Conservation (phyloP, 2,113 vertebrate species). For the Cyphomyrus discorhynchus region DNA sequence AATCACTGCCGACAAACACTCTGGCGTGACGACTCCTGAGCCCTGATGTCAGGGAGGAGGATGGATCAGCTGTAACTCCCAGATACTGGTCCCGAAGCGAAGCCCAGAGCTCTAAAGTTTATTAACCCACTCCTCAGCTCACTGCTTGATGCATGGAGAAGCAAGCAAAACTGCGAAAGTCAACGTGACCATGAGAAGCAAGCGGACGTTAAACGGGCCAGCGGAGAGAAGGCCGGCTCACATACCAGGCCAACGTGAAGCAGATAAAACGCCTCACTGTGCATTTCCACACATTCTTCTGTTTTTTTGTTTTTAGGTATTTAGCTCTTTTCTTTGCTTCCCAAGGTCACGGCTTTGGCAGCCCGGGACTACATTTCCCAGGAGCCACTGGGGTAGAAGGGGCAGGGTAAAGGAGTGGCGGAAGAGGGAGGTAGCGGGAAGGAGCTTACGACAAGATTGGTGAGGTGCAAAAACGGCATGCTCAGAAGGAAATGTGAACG, state of each 20-base stretch:
- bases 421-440: conserved; percentile 54
- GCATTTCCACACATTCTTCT: background rate
- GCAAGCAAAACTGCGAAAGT: conserved; percentile 14
- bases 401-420: conserved; percentile 57
- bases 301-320: background rate
- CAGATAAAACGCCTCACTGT: background rate
- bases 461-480: conserved; percentile 95
- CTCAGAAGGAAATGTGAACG: conserved; percentile 64
- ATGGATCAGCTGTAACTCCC: background rate
- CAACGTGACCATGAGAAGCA: conserved; percentile 20
- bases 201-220: background rate
- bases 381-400: conserved; percentile 32
- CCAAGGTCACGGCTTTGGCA: conserved; percentile 26
- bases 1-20: background rate
- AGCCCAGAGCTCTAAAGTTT: conserved; percentile 11
- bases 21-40: background rate
- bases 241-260: background rate
- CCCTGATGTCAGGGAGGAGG: background rate
- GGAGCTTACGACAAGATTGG: conserved; percentile 85
- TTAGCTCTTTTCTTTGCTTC: conserved; percentile 7
- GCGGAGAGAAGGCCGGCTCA: background rate
- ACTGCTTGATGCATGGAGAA: conserved; percentile 21
- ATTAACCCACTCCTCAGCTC: conserved; percentile 16
- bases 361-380: conserved; percentile 44
- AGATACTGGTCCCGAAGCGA: background rate